phyloP scores from a whole-genome alignment of 2,888 invertebrate genomes.

The Aphidius colemani region DNA sequence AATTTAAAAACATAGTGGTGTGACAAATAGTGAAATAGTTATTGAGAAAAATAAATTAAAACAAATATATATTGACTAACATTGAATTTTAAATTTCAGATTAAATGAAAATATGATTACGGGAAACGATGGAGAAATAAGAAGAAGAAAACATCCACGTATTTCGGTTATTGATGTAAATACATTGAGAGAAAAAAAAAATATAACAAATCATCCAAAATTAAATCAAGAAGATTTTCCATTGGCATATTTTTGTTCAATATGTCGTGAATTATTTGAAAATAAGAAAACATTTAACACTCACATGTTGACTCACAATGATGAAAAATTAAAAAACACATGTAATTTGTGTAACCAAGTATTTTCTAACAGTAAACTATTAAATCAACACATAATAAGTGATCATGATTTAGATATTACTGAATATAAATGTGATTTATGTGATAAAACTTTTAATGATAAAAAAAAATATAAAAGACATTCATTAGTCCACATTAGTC shows the following conservation, averaged over 20 bases:
- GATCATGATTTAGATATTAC: constrained; percentile 32
- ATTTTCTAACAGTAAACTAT: constrained; percentile 44
- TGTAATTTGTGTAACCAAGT: constrained; percentile 51
- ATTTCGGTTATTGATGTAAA: too few relatives aligned
- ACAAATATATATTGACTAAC: too few relatives aligned
- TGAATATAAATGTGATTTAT: constrained; percentile 51
- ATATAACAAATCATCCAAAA: too few relatives aligned
- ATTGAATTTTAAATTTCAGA: too few relatives aligned
- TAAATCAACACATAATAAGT: constrained; percentile 53
- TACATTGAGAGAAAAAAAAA: too few relatives aligned
- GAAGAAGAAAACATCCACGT: too few relatives aligned
- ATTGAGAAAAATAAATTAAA: too few relatives aligned
- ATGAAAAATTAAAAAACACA: constrained; percentile 47
- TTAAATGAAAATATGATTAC: too few relatives aligned
- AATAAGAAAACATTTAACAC: constrained; percentile 43
- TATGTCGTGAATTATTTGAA: constrained; percentile 47
- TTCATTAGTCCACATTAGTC: constrained; percentile 45
- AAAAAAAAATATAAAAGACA: constrained; percentile 56
- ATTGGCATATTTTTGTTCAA: constrained; percentile 47
- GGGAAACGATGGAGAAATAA: too few relatives aligned
- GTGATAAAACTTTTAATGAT: constrained; percentile 53
- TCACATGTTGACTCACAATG: constrained; percentile 47
- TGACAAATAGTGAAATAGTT: too few relatives aligned
- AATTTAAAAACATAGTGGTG: too few relatives aligned
- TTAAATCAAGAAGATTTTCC: constrained; percentile 47